These are phyloP conservation scores for Teleogryllus occipitalis DNA, from an alignment of 1,140 invertebrate genomes.

Conservation along the genomic window DNA sequence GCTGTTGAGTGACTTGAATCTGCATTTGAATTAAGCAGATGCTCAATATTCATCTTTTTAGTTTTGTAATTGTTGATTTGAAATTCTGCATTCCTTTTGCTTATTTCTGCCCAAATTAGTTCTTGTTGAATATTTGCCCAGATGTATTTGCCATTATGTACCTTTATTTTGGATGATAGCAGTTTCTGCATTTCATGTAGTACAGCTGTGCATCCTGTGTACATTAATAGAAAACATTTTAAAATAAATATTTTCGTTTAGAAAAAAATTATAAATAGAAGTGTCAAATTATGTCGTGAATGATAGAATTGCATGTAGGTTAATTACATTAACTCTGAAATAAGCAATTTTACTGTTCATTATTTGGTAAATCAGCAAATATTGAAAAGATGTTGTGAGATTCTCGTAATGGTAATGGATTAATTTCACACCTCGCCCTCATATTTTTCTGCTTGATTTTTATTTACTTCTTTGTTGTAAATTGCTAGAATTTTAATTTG, in stretches of 20 bases:
- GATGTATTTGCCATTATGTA: background rate
- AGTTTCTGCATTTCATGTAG: background rate
- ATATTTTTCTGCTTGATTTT: no score
- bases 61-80: background rate
- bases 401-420: no score
- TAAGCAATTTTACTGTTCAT: background rate
- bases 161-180: background rate
- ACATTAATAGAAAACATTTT: background rate
- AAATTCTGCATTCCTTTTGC: background rate
- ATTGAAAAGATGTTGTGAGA: background rate
- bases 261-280: background rate
- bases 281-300: background rate
- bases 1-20: no score
- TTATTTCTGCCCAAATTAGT: background rate
- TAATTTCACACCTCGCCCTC: no score
- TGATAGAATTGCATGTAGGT: background rate
- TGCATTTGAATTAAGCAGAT: no score
- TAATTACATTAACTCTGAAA: background rate
- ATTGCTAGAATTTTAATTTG: no score
- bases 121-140: background rate
- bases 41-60: background rate
- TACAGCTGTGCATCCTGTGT: background rate
- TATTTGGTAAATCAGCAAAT: background rate
- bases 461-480: no score
- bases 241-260: background rate